phyloP scores from a whole-genome alignment of 2,888 invertebrate genomes.

The Calliscelio sp. region DNA sequence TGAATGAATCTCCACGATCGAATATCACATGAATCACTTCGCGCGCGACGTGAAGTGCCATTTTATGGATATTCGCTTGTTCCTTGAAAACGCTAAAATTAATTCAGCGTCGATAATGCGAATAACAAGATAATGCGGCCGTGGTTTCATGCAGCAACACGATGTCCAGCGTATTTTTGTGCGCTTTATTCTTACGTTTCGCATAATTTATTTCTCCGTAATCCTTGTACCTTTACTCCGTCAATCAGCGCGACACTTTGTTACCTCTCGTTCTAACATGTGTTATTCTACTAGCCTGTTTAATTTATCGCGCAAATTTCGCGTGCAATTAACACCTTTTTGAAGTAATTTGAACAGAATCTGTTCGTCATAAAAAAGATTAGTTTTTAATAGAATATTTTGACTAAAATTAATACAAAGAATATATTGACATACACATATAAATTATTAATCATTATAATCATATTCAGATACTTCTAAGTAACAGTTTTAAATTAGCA shows the following conservation, averaged over 20 bases:
- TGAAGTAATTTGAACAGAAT: neutral
- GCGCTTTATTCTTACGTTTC: conserved; percentile 68
- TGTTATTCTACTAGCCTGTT: conserved; percentile 46
- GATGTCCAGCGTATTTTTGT: conserved; percentile 69
- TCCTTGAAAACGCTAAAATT: conserved; percentile 71
- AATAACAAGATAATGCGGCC: conserved; percentile 72
- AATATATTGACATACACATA: too few relatives aligned
- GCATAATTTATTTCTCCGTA: conserved; percentile 67
- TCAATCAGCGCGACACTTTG: conserved; percentile 69
- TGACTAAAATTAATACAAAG: too few relatives aligned
- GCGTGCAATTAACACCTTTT: conserved; percentile 53
- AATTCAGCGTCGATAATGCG: conserved; percentile 74
- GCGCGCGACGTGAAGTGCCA: conserved; percentile 73
- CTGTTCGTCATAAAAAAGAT: neutral
- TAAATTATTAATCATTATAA: too few relatives aligned
- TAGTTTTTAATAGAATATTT: too few relatives aligned
- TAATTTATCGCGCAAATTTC: conserved; percentile 57
- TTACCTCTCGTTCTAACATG: conserved; percentile 62
- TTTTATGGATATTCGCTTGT: conserved; percentile 73
- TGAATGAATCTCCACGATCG: conserved; percentile 69
- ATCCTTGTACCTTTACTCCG: conserved; percentile 58
- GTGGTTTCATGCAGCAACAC: conserved; percentile 70
- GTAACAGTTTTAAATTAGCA: too few relatives aligned
- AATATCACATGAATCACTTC: conserved; percentile 76
- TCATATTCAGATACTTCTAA: too few relatives aligned